phyloP scores from a whole-genome alignment of 2,797 vertebrate genomes.

The Acestrorhynchus altus region DNA sequence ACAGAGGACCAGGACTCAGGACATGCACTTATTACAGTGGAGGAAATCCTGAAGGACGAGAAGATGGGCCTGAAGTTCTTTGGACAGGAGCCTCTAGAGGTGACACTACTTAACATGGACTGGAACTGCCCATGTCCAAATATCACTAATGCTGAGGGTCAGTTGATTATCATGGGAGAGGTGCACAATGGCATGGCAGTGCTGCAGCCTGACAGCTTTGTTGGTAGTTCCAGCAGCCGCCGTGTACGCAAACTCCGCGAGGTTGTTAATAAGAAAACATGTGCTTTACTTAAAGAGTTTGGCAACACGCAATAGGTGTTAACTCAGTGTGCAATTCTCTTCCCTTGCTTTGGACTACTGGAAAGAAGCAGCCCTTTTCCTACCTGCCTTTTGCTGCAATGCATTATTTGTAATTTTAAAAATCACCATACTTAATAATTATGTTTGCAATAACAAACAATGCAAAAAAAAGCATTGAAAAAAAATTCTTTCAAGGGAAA shows the following conservation, averaged over 20 bases:
- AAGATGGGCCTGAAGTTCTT: slow-evolving; percentile 98
- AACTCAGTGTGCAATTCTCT: slow-evolving; percentile 8
- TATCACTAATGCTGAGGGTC: slow-evolving; percentile 83
- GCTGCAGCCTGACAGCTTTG: slow-evolving; percentile 93
- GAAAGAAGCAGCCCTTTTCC: slow-evolving; percentile 5
- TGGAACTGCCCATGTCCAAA: slow-evolving; percentile 97
- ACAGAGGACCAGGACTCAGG: slow-evolving; percentile 92
- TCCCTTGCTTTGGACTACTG: slow-evolving; percentile 20
- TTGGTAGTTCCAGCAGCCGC: slow-evolving; percentile 85
- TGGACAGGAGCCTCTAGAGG: slow-evolving; percentile 91
- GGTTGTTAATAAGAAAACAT: slow-evolving; percentile 93
- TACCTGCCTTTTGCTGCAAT: not conserved
- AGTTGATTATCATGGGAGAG: slow-evolving; percentile 96
- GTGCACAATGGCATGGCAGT: slow-evolving; percentile 95
- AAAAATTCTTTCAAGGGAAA: not conserved
- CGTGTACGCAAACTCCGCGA: slow-evolving; percentile 90
- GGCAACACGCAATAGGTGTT: slow-evolving; percentile 79
- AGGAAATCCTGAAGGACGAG: slow-evolving; percentile 97
- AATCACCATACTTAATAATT: not conserved
- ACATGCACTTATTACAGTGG: slow-evolving; percentile 90
- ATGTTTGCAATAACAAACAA: not conserved
- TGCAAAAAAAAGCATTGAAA: too few relatives aligned
- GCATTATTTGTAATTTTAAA: not conserved
- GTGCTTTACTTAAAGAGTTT: slow-evolving; percentile 92
- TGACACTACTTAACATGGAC: slow-evolving; percentile 94